Conservation (phyloP, 2,113 vertebrate genomes). For the Megaptera novaeangliae region DNA sequence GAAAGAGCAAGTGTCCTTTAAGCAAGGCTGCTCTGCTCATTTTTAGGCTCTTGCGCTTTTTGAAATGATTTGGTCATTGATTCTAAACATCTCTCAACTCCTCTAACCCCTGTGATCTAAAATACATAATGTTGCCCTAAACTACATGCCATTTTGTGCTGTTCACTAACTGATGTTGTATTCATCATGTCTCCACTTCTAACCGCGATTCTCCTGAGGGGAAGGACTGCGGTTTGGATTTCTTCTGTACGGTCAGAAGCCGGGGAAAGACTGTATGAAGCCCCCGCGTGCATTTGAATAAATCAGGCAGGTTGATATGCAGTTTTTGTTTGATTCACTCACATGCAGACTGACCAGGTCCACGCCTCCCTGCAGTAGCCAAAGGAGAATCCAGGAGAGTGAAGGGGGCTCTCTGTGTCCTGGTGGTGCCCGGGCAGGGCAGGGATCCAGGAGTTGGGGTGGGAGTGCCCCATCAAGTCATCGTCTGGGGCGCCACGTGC, state of each 20-base stretch:
- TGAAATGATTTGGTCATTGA: background rate
- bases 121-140: background rate
- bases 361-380: background rate
- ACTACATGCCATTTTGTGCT: background rate
- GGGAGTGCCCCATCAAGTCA: background rate
- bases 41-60: background rate
- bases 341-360: background rate
- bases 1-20: background rate
- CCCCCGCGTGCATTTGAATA: background rate
- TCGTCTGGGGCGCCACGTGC: background rate
- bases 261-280: background rate
- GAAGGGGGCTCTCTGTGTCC: background rate
- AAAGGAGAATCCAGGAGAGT: background rate
- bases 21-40: background rate
- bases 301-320: background rate
- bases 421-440: too few relatives aligned
- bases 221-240: background rate
- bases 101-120: background rate
- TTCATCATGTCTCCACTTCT: background rate
- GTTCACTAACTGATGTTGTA: background rate
- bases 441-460: too few relatives aligned
- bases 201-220: background rate
- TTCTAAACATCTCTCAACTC: background rate
- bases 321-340: background rate
- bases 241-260: background rate